Conservation (phyloP, 2,797 vertebrate genomes). For the Rhodeus uyekii region DNA sequence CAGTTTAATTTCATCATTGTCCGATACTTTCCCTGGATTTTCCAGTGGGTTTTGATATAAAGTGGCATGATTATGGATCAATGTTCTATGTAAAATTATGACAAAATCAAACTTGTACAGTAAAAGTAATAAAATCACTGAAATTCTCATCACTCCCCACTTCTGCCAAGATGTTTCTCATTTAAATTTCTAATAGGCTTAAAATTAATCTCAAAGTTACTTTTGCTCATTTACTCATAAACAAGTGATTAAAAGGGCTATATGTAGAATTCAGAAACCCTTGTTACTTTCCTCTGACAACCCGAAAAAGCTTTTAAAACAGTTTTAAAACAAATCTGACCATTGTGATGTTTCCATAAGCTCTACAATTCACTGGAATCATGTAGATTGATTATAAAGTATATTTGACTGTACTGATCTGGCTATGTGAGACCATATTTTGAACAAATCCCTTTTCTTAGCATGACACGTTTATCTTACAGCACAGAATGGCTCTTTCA, state of each 20-base stretch:
- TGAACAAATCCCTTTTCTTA: not conserved
- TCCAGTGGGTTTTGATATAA: constrained; percentile 49
- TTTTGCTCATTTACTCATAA: not conserved
- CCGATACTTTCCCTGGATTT: constrained; percentile 41
- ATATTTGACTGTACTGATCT: not conserved
- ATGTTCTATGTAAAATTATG: constrained; percentile 65
- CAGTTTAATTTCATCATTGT: constrained; percentile 41
- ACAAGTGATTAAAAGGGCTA: not conserved
- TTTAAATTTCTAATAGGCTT: not conserved
- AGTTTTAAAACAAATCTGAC: no score
- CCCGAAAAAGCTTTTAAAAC: no score
- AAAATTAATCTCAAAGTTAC: not conserved
- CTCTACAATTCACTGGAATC: not conserved
- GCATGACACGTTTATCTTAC: not conserved
- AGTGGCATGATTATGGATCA: constrained; percentile 68
- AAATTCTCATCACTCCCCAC: not conserved
- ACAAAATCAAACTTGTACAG: constrained; percentile 66
- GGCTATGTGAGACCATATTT: not conserved
- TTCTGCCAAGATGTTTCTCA: not conserved
- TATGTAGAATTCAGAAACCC: not conserved
- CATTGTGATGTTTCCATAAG: not conserved
- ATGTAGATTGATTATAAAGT: not conserved
- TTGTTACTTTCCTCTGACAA: no score
- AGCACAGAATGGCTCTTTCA: not conserved
- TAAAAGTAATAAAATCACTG: constrained; percentile 71